Percentiles rank a stretch among this genome's conserved stretches.
Evolutionary conservation across 2,113 vertebrate genomes (phyloP).

Genomic region (Poeciliopsis retropinna): DNA sequence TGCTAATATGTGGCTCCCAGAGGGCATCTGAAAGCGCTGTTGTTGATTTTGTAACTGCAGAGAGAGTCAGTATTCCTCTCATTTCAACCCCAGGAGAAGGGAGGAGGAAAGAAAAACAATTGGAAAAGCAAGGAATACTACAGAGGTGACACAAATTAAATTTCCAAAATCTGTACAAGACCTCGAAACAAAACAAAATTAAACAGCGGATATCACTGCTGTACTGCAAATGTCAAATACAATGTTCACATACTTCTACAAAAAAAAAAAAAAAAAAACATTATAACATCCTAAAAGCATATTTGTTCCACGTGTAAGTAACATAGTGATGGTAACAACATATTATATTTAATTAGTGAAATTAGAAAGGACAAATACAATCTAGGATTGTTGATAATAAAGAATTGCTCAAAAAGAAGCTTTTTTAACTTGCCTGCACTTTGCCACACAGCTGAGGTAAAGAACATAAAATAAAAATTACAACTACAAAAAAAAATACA

Average conservation of each 20-base stretch:
- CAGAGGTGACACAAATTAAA: slow-evolving; percentile 41
- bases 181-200: slow-evolving; percentile 44
- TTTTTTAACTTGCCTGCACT: not conserved
- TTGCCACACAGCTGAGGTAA: not conserved
- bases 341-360: no score
- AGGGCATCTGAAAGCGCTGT: slow-evolving; percentile 72
- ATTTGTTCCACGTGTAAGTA: not conserved
- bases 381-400: not conserved
- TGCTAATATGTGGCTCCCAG: slow-evolving; percentile 78
- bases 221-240: slow-evolving; percentile 24
- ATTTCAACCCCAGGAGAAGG: slow-evolving; percentile 48
- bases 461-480: not conserved
- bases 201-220: slow-evolving; percentile 30
- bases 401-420: not conserved
- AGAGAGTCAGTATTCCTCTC: slow-evolving; percentile 50
- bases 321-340: not conserved
- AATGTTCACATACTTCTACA: not conserved
- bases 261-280: not conserved
- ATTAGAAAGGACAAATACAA: not conserved
- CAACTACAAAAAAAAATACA: no score
- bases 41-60: slow-evolving; percentile 76
- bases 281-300: not conserved
- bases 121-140: slow-evolving; percentile 50
- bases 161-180: slow-evolving; percentile 47
- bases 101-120: slow-evolving; percentile 9